Conservation (phyloP, 2,113 vertebrate species). For the Alosa alosa region DNA sequence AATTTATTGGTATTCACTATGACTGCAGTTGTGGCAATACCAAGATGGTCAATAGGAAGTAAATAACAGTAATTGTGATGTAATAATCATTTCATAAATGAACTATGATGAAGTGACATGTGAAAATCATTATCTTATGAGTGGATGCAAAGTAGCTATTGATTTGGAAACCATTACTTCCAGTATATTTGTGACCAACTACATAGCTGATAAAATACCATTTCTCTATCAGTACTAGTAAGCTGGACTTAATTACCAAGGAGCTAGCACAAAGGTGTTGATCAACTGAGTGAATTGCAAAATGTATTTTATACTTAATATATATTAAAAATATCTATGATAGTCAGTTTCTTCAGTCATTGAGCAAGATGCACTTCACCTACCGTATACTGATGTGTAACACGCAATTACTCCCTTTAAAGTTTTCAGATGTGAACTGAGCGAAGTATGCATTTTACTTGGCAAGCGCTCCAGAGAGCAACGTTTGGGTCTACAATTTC, state of each 20-base stretch:
- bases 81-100: neutral
- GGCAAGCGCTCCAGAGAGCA: neutral
- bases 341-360: neutral
- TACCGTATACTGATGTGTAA: neutral
- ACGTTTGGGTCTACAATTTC: neutral
- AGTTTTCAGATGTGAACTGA: neutral
- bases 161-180: neutral
- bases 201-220: no score
- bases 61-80: neutral
- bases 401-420: neutral
- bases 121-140: neutral
- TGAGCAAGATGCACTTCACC: neutral
- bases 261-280: neutral
- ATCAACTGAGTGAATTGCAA: neutral
- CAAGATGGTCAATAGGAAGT: neutral
- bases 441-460: neutral
- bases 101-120: neutral
- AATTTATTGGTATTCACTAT: neutral
- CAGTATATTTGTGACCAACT: no score
- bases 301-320: neutral
- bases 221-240: neutral
- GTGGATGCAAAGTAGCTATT: neutral
- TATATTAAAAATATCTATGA: neutral
- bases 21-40: neutral
- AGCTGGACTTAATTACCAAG: neutral